Evolutionary conservation across 2,888 invertebrate species (phyloP), one percentile per base, ranked within the genome.

Genomic region (Phortica okadai): DNA sequence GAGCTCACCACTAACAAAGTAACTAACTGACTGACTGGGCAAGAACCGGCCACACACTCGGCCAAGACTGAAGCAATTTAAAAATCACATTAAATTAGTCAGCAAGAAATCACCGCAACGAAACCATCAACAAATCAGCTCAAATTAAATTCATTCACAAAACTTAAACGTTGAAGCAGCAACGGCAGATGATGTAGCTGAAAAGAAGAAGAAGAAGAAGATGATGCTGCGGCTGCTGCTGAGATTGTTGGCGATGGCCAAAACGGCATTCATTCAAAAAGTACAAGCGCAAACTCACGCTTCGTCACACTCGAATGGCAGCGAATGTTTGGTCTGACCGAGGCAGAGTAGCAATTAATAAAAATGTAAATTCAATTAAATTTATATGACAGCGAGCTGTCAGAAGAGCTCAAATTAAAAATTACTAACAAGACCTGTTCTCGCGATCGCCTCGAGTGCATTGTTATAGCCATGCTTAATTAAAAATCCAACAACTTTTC

Each of bases 361-460:
- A 89, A 89, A 89, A 90, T 89, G 89, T 90, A 89, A 88, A 89
- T 89, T 89, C 89, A 89, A 89, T 89, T 89, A 89, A 89, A 90
- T 90, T 89, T 89, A 89, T 90, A 89, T 89, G 89, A 90, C 90
- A 89, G 89, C 87, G 73, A 87, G 88, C 89, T 89, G 89, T 90
- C 90, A 89, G 88, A 89, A 89, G 88, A 86, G 82, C 88, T 89
- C 90, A 89, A 89, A 90, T 89, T 89, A 89, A 89, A 89, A 87
- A 89, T 89, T 88, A 89, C 88, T 89, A 88, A 89, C 86, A 88
- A 85, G 87, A 82, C 85, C 82, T 84, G 87, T 86, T 80, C 80
- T 67, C 74, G 81, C 78, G 79, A 79, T 81, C 66, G 82, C 84
- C 84, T 79, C 79, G 79, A 80, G 84, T 82, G 78, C 74, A 76